phyloP scores from a whole-genome alignment of 1,140 invertebrate species.

The Aricia agestis region DNA sequence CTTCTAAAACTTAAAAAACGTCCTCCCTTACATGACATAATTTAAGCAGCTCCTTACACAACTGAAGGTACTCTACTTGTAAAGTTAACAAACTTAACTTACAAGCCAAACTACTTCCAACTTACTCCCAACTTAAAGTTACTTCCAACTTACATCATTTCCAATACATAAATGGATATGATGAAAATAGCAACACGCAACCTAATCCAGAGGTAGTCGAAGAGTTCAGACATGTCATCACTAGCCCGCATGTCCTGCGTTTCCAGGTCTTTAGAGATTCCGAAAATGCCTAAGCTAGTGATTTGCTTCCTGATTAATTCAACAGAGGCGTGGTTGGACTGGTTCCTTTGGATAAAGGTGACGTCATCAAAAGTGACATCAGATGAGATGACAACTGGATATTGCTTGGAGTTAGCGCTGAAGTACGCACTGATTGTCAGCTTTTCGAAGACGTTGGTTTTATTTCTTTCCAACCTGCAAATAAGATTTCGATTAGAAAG shows the following conservation, averaged over 20 bases:
- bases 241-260: constrained; percentile 17
- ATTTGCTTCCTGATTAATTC: background rate
- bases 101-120: background rate
- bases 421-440: background rate
- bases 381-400: background rate
- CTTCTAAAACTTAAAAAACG: background rate
- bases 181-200: constrained; percentile 59
- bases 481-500: background rate
- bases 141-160: constrained; percentile 55
- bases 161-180: constrained; percentile 65
- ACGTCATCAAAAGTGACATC: background rate
- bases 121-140: background rate
- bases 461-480: constrained; percentile 40
- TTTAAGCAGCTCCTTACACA: background rate
- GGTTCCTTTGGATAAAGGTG: background rate
- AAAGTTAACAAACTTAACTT: no score
- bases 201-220: constrained; percentile 62
- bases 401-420: background rate
- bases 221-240: constrained; percentile 28
- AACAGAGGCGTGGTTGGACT: background rate
- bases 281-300: background rate
- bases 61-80: background rate
- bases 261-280: constrained; percentile 2
- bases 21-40: no score
- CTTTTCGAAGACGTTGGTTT: constrained; percentile 19